These are phyloP conservation scores for Lerema accius DNA, from an alignment of 1,140 invertebrate genomes.

Conservation along the genomic window DNA sequence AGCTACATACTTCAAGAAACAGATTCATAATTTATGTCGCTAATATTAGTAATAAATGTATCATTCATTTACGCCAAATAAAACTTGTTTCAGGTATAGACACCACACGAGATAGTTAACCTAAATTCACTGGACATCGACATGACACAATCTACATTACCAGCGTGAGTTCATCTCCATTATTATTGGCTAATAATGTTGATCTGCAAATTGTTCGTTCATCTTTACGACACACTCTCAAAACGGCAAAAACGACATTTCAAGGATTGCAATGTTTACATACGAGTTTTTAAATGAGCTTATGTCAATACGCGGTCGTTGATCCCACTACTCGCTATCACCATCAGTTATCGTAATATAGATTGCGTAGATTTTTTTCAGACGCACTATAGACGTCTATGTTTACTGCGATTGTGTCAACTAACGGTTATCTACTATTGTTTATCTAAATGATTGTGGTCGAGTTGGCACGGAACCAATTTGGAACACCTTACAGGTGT, in stretches of 20 bases:
- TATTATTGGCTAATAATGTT: constrained; percentile 33
- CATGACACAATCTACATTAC: constrained; percentile 45
- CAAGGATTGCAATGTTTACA: constrained; percentile 26
- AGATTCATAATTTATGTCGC: too few relatives aligned
- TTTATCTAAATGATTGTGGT: constrained; percentile 63
- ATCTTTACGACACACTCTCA: constrained; percentile 27
- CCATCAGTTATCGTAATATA: constrained; percentile 27
- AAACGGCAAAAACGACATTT: constrained; percentile 16
- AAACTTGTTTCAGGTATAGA: constrained; percentile 57
- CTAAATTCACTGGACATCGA: constrained; percentile 35
- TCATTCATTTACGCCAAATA: constrained; percentile 1
- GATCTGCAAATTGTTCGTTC: constrained; percentile 28
- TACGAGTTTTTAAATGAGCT: constrained; percentile 28
- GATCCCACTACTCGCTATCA: constrained; percentile 30
- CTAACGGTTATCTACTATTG: constrained; percentile 59
- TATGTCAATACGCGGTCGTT: constrained; percentile 41
- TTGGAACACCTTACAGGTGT: constrained; percentile 63
- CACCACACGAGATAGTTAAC: constrained; percentile 37
- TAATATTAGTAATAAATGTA: neutral
- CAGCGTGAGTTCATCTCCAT: constrained; percentile 36
- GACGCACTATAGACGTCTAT: constrained; percentile 19
- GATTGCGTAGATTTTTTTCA: constrained; percentile 13
- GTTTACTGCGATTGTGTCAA: too few relatives aligned
- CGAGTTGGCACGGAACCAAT: constrained; percentile 54
- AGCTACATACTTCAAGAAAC: too few relatives aligned